Base-by-base conservation (phyloP, 53 echinoderm and acorn worm species). In the Patiria pectinifera region DNA sequence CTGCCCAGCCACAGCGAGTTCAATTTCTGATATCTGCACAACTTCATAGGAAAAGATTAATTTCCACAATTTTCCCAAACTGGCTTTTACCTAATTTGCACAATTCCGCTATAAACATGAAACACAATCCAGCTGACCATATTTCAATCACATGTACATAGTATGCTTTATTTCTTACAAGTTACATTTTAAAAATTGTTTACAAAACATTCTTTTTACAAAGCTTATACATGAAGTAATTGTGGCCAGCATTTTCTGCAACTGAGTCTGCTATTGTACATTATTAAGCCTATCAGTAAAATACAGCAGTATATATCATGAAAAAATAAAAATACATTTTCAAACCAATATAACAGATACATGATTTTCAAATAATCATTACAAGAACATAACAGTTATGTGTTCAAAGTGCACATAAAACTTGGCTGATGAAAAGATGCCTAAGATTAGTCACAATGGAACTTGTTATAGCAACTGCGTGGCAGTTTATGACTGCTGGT, bases 131-230 rank as follows among this genome's bases (percentile, higher is more conserved):
- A 11, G 46, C 46, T 22, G 43, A 79, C 45, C 13, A 47, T 6
- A 46, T 79, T 79, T 45, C 62, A 90, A 90, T 90, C 90, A 90
- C 80, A 90, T 90, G 90, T 90, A 90, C 90, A 90, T 90, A 80
- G 89, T 79, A 86, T 63, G 80, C 80, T 70, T 90, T 90, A 90
- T 90, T 90, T 90, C 90, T 90, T 90, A 90, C 90, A 90, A 90
- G 90, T 90, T 80, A 90, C 90, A 90, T 90, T 81, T 90, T 90
- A 90, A 90, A 90, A 90, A 90, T 90, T 90, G 90, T 90, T 90
- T 90, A 90, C 90, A 90, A 90, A 90, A 80, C 90, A 81, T 80
- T 78, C 49, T 87, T 90, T 90, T 62, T 90, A 90, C 90, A 90
- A 90, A 90, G 90, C 90, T 90, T 90, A 81, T 80, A 90, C 90